Conservation (phyloP, 2,113 vertebrate genomes). For the Chaetops frenatus region DNA sequence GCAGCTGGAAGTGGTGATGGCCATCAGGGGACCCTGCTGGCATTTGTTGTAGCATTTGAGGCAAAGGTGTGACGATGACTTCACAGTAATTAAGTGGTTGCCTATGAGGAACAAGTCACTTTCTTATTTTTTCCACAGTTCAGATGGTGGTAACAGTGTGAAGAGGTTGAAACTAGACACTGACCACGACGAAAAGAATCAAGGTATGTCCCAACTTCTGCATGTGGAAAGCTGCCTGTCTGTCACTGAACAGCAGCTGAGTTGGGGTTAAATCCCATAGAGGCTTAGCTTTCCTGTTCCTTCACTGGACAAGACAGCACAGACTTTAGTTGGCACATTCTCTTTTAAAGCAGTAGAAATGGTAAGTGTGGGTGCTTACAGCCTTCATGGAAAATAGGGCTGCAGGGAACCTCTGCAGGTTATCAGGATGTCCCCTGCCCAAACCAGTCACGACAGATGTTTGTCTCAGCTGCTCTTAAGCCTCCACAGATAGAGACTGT, state of each 20-base stretch:
- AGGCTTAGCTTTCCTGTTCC: neutral
- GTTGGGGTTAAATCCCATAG: neutral
- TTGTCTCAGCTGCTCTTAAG: neutral
- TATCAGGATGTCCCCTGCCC: neutral
- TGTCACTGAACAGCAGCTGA: neutral
- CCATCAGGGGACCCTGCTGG: neutral
- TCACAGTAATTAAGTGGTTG: neutral
- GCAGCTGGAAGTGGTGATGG: neutral
- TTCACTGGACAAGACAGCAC: neutral
- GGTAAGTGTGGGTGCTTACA: neutral
- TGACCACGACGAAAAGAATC: slow-evolving; percentile 66
- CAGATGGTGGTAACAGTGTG: slow-evolving; percentile 83
- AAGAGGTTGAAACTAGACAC: slow-evolving; percentile 91
- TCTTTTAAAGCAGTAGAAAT: neutral
- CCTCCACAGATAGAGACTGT: neutral
- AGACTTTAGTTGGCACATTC: neutral
- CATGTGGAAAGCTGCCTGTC: neutral
- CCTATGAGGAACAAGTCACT: neutral
- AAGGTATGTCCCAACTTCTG: slow-evolving; percentile 59
- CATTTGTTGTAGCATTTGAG: neutral
- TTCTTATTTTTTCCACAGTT: slow-evolving; percentile 70
- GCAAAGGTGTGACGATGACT: neutral
- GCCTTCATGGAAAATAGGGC: neutral
- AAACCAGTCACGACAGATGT: neutral
- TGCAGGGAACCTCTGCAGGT: neutral